These are phyloP conservation scores for Lepilemur septentrionalis DNA, from an alignment of 2,797 vertebrate genomes.

Conservation along the genomic window DNA sequence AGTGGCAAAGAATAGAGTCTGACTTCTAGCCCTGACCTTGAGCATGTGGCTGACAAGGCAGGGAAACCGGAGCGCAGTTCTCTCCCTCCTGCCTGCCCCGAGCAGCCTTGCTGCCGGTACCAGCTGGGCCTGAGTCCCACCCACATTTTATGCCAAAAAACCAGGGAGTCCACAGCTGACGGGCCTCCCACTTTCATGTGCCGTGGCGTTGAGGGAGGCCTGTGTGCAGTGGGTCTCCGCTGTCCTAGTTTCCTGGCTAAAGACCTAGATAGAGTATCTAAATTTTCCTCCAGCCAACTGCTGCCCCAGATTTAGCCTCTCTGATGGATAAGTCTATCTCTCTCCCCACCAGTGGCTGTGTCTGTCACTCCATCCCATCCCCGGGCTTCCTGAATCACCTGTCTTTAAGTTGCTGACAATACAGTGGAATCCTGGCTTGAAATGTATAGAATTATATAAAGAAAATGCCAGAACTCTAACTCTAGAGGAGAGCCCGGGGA, in stretches of 20 bases:
- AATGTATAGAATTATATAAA: not conserved
- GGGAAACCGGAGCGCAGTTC: too few relatives aligned
- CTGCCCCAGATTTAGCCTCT: conserved; percentile 78
- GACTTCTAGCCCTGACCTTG: not conserved
- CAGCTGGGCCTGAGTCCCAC: not conserved
- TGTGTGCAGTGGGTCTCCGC: not conserved
- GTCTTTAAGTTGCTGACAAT: not conserved
- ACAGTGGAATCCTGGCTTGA: not conserved
- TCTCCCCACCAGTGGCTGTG: not conserved
- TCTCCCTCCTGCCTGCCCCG: not conserved
- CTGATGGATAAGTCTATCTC: conserved; percentile 64
- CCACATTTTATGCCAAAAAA: not conserved
- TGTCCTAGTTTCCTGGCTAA: conserved; percentile 73
- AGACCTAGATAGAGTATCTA: conserved; percentile 80
- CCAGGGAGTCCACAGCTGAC: not conserved
- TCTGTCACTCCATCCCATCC: not conserved
- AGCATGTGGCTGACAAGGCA: not conserved
- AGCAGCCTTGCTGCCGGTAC: not conserved
- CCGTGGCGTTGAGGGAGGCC: not conserved
- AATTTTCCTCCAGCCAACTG: conserved; percentile 74
- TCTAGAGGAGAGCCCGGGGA: not conserved
- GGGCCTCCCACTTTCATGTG: not conserved
- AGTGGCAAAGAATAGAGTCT: not conserved
- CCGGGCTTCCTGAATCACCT: not conserved
- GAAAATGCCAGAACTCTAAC: not conserved